A percentile compares a stretch with the other conserved stretches of the same genome.
These are phyloP conservation scores for Oreohelix idahoensis DNA, from an alignment of 1,140 invertebrate genomes.

Conservation along the genomic window DNA sequence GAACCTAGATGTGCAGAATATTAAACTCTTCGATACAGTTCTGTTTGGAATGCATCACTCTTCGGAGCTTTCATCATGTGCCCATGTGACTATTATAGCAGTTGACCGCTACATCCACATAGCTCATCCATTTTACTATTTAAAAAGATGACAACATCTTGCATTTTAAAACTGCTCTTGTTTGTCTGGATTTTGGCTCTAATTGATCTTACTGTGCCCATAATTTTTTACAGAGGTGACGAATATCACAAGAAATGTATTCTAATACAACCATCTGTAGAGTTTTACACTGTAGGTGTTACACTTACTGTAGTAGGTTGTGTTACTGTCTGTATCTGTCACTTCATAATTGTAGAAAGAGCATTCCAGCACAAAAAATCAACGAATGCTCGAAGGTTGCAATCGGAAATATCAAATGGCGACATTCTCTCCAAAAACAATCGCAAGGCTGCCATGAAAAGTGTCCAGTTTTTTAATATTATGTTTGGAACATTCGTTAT, in stretches of 20 bases:
- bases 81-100: neutral
- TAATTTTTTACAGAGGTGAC: neutral
- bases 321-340: neutral
- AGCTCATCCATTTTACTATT: neutral
- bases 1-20: neutral
- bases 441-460: neutral
- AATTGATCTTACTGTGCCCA: neutral
- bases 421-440: neutral
- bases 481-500: neutral
- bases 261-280: neutral
- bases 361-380: neutral
- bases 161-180: neutral
- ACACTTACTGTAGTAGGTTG: neutral
- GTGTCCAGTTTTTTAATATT: neutral
- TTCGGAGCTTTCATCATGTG: neutral
- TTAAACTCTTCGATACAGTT: neutral
- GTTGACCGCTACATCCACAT: neutral
- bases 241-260: neutral
- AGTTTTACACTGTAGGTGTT: neutral
- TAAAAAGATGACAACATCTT: neutral
- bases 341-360: neutral
- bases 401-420: neutral
- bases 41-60: neutral
- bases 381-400: neutral
- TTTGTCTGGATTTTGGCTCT: neutral